These are phyloP conservation scores for Pseudolycoriella hygida DNA, from an alignment of 2,888 invertebrate genomes.

Conservation along the genomic window DNA sequence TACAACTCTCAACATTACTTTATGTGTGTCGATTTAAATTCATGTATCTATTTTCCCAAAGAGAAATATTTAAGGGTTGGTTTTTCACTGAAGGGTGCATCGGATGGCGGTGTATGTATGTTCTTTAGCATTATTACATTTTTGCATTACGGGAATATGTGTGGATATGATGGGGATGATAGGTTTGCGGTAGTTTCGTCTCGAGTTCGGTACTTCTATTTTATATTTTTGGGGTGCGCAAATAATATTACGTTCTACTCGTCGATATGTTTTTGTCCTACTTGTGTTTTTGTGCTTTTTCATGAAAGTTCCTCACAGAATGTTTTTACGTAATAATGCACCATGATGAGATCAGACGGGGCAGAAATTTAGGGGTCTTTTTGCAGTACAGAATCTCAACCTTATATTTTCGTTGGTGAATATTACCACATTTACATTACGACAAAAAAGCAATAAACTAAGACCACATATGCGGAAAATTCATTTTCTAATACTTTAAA, in stretches of 20 bases:
- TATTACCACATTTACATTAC: not conserved
- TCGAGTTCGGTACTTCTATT: no score
- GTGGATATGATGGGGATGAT: no score
- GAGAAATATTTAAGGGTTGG: not conserved
- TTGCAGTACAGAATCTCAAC: not conserved
- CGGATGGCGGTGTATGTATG: not conserved
- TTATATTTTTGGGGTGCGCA: no score
- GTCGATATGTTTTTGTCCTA: no score
- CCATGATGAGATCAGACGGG: not conserved
- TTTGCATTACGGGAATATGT: no score
- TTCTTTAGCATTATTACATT: no score
- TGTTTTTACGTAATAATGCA: no score
- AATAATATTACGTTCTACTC: no score
- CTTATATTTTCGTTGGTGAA: not conserved
- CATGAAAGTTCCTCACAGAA: no score
- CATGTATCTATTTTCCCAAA: not conserved
- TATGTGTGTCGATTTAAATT: no score
- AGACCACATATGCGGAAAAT: constrained; percentile 1
- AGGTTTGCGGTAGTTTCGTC: no score
- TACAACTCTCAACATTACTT: not conserved
- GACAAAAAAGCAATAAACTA: not conserved
- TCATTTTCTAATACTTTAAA: constrained; percentile 1
- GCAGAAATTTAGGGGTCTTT: not conserved
- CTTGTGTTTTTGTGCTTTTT: no score
- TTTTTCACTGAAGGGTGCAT: not conserved